Percentiles rank a stretch among this genome's conserved stretches.
Conservation (phyloP, 2,888 invertebrate species). For the Mythimna lalbum region DNA sequence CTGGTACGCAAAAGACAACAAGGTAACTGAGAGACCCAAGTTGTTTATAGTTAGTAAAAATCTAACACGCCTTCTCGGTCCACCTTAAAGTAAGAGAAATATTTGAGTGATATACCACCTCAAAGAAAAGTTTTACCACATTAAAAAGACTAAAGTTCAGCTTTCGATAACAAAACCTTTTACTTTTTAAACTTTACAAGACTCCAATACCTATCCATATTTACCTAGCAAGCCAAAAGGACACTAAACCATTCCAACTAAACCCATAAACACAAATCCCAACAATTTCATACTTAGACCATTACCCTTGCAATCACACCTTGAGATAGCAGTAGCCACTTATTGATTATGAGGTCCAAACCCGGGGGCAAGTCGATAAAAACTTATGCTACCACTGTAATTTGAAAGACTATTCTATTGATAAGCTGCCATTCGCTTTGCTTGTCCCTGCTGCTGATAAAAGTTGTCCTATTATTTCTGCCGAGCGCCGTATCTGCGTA, state of each 20-base stretch:
- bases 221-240: neutral
- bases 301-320: constrained; percentile 39
- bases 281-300: constrained; percentile 46
- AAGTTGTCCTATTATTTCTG: constrained; percentile 86
- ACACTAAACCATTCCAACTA: constrained; percentile 18
- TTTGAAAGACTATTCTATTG: constrained; percentile 80
- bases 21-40: no score
- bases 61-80: no score
- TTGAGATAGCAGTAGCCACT: constrained; percentile 64
- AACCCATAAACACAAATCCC: constrained; percentile 21
- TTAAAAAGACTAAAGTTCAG: no score
- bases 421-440: constrained; percentile 76
- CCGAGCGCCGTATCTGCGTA: constrained; percentile 61
- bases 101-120: no score
- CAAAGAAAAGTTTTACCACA: no score
- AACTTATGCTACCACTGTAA: constrained; percentile 80
- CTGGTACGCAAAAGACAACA: no score
- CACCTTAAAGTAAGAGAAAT: no score
- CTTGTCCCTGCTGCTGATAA: constrained; percentile 78
- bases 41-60: no score
- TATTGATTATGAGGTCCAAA: constrained; percentile 77
- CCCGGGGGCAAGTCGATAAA: constrained; percentile 82
- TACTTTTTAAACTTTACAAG: neutral
- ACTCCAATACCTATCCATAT: neutral
- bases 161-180: neutral